Evolutionary conservation across 2,888 invertebrate genomes (phyloP).

Genomic region (Dinocampus coccinellae): DNA sequence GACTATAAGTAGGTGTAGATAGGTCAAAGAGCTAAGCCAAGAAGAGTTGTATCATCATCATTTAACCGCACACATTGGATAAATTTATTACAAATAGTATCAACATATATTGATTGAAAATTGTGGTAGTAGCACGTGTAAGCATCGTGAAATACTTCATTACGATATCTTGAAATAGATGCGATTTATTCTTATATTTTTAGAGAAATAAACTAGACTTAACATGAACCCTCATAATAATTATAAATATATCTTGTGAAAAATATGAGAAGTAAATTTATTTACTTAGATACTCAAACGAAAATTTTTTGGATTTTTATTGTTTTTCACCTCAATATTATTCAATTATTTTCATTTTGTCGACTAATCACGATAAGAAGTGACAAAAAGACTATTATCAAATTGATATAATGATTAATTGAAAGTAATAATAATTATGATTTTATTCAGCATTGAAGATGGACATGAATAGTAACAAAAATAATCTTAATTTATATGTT

Average conservation of each 20-base stretch:
- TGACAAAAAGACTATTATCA: not conserved
- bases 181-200: not conserved
- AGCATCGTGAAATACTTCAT: conserved; percentile 1
- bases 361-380: not conserved
- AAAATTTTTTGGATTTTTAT: no score
- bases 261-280: not conserved
- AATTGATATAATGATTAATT: not conserved
- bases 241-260: not conserved
- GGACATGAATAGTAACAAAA: not conserved
- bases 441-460: not conserved
- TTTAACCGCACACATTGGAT: conserved; percentile 7
- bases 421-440: not conserved
- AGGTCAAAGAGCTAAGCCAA: conserved; percentile 37
- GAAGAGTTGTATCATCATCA: conserved; percentile 26
- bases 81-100: conserved; percentile 5
- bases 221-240: not conserved
- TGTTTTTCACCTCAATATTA: no score
- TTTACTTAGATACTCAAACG: no score
- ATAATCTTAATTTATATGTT: conserved; percentile 25
- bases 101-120: not conserved
- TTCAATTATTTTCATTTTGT: no score
- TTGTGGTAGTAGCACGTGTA: not conserved
- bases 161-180: not conserved
- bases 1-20: conserved; percentile 30
- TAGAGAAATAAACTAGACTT: not conserved